Evolutionary conservation across 2,797 vertebrate genomes (phyloP), one percentile per base, ranked within the genome.

Genomic region (Myiotriccus ornatus): DNA sequence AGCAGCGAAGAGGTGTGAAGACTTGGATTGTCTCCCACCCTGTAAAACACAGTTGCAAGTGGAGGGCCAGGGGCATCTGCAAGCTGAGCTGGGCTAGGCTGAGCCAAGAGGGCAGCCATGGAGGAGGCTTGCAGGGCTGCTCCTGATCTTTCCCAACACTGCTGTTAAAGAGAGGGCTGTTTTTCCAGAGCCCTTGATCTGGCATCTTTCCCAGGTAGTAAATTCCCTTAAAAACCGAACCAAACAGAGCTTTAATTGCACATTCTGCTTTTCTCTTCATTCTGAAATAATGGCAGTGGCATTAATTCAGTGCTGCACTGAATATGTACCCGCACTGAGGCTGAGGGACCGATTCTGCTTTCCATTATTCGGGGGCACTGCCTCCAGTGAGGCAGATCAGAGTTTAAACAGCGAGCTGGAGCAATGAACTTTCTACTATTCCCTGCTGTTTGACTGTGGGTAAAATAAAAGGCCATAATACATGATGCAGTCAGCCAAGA

Each of bases 401-500:
- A 79, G 59, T 65, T 94, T 91, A 90, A 97, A 87, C 70, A 93
- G 85, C 30, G 3, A 93, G 95, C 87, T 81, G 69, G 59, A 93
- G 94, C 90, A 96, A 87, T 83, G 95, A 96, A 90, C 89, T 94
- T 95, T 95, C 91, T 88, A 23, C 82, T 90, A 90, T 93, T 96
- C 89, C 94, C 96, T 16, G 77, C 92, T 96, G 95, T 94, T 94
- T 82, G 85, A 96, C 87, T 71, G 63, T 93, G 89, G 94, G 94
- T 91, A 94, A 95, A 96, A 96, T 94, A 94, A 96, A 95, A 96
- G 91, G 70, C 95, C 41, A 37, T 94, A 95, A 96, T 94, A 95
- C 93, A 95, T 77, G 95, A 87, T 91, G 93, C 94, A 96, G 94
- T 94, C 95, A 97, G 95, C 93, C 94, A 96, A 94, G 95, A 95